Conservation (phyloP, 1,140 invertebrate genomes). For the Armadillidium nasatum region DNA sequence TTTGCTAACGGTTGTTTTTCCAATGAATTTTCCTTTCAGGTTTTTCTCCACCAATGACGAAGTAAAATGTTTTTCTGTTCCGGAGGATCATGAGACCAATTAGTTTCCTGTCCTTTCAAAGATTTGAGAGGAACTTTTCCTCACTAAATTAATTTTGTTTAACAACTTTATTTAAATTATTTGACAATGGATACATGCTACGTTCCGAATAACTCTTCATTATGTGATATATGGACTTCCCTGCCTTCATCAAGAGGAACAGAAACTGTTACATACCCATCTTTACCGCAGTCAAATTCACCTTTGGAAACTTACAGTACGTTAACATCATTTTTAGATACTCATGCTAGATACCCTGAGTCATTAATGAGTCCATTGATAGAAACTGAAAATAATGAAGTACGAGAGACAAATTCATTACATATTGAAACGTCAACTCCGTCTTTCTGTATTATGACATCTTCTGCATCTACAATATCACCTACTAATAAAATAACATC, state of each 20-base stretch:
- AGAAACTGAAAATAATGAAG: no score
- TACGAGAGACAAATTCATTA: no score
- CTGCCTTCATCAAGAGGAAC: not conserved
- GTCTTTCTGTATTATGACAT: not conserved
- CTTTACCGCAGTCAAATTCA: not conserved
- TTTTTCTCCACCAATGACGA: not conserved
- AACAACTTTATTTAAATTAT: not conserved
- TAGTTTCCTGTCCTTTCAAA: no score
- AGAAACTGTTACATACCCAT: not conserved
- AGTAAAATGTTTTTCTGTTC: not conserved
- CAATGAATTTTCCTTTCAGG: not conserved
- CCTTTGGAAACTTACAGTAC: not conserved
- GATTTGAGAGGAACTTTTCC: no score
- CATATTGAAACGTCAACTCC: not conserved
- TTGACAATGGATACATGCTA: conserved; percentile 2
- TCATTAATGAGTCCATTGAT: no score
- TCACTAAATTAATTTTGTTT: no score
- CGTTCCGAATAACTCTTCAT: not conserved
- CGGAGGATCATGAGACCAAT: no score
- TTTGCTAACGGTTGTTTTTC: not conserved
- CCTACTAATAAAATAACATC: no score
- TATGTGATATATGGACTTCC: not conserved
- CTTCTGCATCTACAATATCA: not conserved
- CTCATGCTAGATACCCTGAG: no score
- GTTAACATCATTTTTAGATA: no score